phyloP scores from a whole-genome alignment of 1,140 invertebrate genomes.

The Drosophila aff. region DNA sequence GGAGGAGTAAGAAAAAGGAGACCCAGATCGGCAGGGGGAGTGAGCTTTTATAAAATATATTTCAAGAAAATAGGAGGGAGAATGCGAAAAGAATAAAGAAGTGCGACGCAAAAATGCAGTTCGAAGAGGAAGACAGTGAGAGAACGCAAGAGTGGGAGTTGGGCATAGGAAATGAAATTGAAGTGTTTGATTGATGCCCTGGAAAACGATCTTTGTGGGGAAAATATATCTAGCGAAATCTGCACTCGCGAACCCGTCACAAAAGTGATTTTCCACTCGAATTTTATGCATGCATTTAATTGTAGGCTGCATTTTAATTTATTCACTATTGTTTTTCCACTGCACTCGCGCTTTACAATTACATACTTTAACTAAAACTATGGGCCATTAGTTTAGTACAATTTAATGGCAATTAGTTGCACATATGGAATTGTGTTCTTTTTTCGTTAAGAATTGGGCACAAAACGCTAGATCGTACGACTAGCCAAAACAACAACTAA shows the following conservation, averaged over 20 bases:
- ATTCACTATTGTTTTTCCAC: conserved; percentile 57
- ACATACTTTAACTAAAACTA: conserved; percentile 3
- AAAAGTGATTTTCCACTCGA: conserved; percentile 23
- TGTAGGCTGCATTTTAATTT: conserved; percentile 45
- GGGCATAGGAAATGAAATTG: conserved; percentile 17
- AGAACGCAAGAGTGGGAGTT: conserved; percentile 12
- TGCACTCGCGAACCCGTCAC: neutral
- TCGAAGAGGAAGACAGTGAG: conserved; percentile 9
- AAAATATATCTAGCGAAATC: conserved; percentile 33
- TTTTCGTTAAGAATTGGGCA: conserved; percentile 58
- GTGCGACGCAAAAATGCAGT: conserved; percentile 68
- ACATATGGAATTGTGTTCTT: conserved; percentile 62
- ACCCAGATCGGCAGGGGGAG: conserved; percentile 32
- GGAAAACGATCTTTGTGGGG: conserved; percentile 21
- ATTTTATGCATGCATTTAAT: conserved; percentile 44
- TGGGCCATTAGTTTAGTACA: conserved; percentile 23
- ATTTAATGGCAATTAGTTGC: conserved; percentile 57
- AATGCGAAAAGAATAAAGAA: conserved; percentile 53
- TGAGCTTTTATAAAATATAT: conserved; percentile 48
- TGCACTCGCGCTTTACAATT: conserved; percentile 29
- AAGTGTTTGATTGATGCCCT: conserved; percentile 54
- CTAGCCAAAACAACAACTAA: conserved; percentile 55
- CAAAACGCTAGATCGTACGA: conserved; percentile 71
- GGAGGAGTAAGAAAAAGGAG: conserved; percentile 30
- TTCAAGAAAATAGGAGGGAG: conserved; percentile 16